A percentile compares a stretch with the other conserved stretches of the same genome.
Evolutionary conservation across 2,888 invertebrate species (phyloP).

Genomic region (Melanostoma scalare): DNA sequence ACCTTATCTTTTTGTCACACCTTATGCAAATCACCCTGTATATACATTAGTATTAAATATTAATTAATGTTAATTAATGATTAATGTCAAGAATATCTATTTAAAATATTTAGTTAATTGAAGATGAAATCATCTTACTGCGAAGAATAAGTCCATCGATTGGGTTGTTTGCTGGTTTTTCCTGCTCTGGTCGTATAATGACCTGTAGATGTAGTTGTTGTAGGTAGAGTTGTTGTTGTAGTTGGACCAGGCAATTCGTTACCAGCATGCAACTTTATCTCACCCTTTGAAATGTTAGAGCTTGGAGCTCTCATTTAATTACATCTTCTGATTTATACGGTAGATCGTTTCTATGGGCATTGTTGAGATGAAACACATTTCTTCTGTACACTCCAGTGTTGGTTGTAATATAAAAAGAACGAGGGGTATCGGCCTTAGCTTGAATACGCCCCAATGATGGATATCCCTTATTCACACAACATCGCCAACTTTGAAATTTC

Average conservation of each 20-base stretch:
- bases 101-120: too few relatives aligned
- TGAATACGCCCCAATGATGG: slow-evolving; percentile 25
- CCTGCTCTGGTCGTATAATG: neutral
- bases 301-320: neutral
- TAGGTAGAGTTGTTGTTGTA: neutral
- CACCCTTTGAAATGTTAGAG: slow-evolving; percentile 4
- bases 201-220: neutral
- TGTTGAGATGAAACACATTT: slow-evolving; percentile 13
- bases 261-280: slow-evolving; percentile 4
- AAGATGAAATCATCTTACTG: too few relatives aligned
- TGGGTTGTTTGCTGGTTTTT: neutral
- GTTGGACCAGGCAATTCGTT: neutral
- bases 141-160: neutral
- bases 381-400: slow-evolving; percentile 14
- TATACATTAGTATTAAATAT: too few relatives aligned
- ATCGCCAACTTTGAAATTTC: slow-evolving; percentile 21
- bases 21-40: too few relatives aligned
- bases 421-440: slow-evolving; percentile 19
- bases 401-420: slow-evolving; percentile 14
- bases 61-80: too few relatives aligned
- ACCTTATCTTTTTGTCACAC: too few relatives aligned
- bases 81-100: too few relatives aligned
- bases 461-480: slow-evolving; percentile 28
- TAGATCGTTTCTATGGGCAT: slow-evolving; percentile 7
- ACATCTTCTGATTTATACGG: neutral